Conservation (phyloP, 2,888 invertebrate species). For the Plebejus melissa region DNA sequence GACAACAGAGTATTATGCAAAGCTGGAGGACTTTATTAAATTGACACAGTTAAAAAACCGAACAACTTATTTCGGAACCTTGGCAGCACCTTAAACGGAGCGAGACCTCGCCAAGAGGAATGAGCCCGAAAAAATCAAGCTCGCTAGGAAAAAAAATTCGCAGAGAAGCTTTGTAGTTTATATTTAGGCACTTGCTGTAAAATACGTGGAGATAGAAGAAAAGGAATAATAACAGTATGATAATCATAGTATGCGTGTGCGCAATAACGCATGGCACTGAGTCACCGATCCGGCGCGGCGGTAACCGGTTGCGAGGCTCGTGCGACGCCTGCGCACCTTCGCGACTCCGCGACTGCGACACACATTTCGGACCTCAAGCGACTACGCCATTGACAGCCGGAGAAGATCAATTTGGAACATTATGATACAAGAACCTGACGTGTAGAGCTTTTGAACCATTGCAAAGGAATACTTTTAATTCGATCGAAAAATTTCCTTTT, state of each 20-base stretch:
- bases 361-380: slow-evolving; percentile 10
- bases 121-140: background rate
- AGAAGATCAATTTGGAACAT: slow-evolving; percentile 18
- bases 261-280: slow-evolving; percentile 41
- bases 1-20: background rate
- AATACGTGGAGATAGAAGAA: slow-evolving; percentile 17
- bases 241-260: slow-evolving; percentile 31
- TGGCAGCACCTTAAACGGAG: background rate
- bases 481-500: background rate
- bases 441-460: no score
- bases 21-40: background rate
- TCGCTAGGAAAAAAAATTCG: background rate
- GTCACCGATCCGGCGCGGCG: slow-evolving; percentile 52
- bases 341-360: slow-evolving; percentile 2
- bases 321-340: slow-evolving; percentile 44
- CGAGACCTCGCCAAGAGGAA: background rate
- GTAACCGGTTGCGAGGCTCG: slow-evolving; percentile 47
- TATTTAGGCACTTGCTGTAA: background rate
- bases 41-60: background rate
- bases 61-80: background rate
- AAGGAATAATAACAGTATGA: background rate
- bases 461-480: background rate
- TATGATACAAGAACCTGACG: background rate
- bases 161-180: background rate
- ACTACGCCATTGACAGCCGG: slow-evolving; percentile 5